Conservation (phyloP, 2,888 invertebrate species). For the Drosophila seclusa region DNA sequence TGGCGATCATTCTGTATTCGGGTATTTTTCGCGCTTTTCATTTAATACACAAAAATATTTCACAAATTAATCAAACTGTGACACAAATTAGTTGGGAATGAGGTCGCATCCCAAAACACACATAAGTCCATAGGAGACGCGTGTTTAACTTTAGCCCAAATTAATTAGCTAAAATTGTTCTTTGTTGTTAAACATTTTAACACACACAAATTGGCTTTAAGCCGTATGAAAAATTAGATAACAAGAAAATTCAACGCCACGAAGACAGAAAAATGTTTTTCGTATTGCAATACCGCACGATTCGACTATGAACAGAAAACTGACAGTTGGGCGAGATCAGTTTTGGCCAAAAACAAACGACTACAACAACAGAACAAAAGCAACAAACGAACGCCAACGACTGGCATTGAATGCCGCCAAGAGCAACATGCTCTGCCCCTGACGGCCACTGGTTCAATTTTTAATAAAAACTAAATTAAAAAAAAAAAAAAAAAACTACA, state of each 20-base stretch:
- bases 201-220: constrained; percentile 8
- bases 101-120: constrained; percentile 6
- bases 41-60: constrained; percentile 44
- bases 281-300: constrained; percentile 73
- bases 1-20: constrained; percentile 77
- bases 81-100: constrained; percentile 17
- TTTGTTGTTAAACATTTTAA: constrained; percentile 34
- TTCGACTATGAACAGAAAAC: constrained; percentile 75
- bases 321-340: constrained; percentile 83
- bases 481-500: constrained; percentile 31
- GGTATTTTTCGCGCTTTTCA: constrained; percentile 77
- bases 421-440: constrained; percentile 75
- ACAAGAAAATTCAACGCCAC: constrained; percentile 57
- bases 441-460: constrained; percentile 62
- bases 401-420: constrained; percentile 80
- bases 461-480: constrained; percentile 67
- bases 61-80: constrained; percentile 22
- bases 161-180: constrained; percentile 32
- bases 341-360: constrained; percentile 77
- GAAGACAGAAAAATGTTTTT: constrained; percentile 19
- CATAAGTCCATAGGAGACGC: constrained; percentile 11
- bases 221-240: constrained; percentile 67
- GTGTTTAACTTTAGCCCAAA: constrained; percentile 18
- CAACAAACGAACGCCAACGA: constrained; percentile 59
- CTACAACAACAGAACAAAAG: constrained; percentile 64